Conservation (phyloP, 2,797 vertebrate genomes). For the Malacoraja senta region DNA sequence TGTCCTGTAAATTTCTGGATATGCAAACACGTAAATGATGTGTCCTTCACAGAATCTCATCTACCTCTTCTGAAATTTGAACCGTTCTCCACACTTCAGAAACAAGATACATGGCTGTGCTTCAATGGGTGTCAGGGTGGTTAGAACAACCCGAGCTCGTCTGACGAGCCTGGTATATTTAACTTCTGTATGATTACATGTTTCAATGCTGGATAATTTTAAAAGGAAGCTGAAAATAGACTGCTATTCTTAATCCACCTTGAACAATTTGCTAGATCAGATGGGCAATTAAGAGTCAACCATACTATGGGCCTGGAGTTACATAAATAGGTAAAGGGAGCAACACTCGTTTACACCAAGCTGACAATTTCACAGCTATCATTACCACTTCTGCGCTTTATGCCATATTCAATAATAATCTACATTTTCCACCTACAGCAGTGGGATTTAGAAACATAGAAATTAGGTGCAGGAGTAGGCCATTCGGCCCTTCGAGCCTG, state of each 20-base stretch:
- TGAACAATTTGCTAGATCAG: background rate
- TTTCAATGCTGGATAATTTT: background rate
- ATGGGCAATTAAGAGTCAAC: too few relatives aligned
- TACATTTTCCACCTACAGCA: too few relatives aligned
- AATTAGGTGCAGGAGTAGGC: too few relatives aligned
- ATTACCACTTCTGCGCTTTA: too few relatives aligned
- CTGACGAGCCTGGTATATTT: constrained; percentile 4
- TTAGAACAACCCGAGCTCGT: background rate
- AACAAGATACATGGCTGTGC: background rate
- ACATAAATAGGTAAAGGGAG: too few relatives aligned
- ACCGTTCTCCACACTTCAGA: background rate
- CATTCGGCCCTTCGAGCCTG: too few relatives aligned
- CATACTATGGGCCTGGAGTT: too few relatives aligned
- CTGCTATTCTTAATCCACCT: background rate
- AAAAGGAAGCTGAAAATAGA: background rate
- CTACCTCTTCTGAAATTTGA: background rate
- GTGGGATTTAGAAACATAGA: too few relatives aligned
- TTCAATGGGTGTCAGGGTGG: background rate
- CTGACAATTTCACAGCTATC: too few relatives aligned
- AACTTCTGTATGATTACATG: background rate
- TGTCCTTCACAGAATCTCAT: background rate
- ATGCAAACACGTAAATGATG: background rate
- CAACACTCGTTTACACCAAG: too few relatives aligned
- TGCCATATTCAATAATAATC: too few relatives aligned
- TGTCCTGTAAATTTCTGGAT: background rate